Evolutionary conservation across 2,888 invertebrate species (phyloP).

Genomic region (Ceratothoa steindachneri): DNA sequence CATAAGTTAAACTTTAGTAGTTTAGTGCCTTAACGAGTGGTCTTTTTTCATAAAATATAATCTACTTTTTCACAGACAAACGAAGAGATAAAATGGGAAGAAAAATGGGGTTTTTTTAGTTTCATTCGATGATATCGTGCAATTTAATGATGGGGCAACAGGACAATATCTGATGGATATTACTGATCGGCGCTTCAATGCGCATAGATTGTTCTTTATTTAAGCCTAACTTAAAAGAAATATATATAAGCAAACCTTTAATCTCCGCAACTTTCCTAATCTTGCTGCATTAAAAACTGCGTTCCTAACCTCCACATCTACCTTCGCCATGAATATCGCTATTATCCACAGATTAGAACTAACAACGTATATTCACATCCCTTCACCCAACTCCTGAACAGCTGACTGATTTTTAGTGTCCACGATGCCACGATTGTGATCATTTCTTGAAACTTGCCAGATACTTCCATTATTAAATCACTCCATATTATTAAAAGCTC

Average conservation of each 20-base stretch:
- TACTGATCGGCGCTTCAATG: too few relatives aligned
- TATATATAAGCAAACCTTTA: not conserved
- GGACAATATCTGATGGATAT: too few relatives aligned
- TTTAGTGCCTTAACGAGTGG: too few relatives aligned
- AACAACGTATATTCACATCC: not conserved
- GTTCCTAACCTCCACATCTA: conserved; percentile 10
- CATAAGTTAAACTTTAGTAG: too few relatives aligned
- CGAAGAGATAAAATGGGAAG: too few relatives aligned
- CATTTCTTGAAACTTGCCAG: not conserved
- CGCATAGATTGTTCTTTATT: too few relatives aligned
- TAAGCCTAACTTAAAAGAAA: not conserved
- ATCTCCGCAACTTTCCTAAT: conserved; percentile 1
- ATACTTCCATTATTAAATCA: not conserved
- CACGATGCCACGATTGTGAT: not conserved
- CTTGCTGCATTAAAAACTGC: conserved; percentile 15
- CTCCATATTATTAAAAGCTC: too few relatives aligned
- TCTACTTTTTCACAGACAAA: too few relatives aligned
- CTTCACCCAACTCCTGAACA: conserved; percentile 4
- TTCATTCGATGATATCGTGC: too few relatives aligned
- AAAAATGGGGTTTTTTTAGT: too few relatives aligned
- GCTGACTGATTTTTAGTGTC: not conserved
- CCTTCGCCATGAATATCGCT: not conserved
- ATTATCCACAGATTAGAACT: not conserved
- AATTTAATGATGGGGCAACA: too few relatives aligned
- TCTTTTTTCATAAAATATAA: too few relatives aligned